phyloP scores from a whole-genome alignment of 2,113 vertebrate genomes.

The Apteryx owenii region DNA sequence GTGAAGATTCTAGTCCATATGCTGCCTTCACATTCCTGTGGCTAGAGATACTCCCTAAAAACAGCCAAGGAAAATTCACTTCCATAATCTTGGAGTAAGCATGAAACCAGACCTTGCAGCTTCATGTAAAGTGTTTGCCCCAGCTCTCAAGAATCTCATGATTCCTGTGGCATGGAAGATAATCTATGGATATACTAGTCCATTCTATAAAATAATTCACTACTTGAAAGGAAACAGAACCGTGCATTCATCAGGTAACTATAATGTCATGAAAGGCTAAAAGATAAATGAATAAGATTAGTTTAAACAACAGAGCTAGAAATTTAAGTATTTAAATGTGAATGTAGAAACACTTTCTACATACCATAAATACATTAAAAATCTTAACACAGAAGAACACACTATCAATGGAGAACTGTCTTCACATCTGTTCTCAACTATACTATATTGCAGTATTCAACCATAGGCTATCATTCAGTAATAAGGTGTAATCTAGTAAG shows the following conservation, averaged over 20 bases:
- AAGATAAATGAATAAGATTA: slow-evolving; percentile 28
- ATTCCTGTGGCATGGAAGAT: neutral
- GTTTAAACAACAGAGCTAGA: neutral
- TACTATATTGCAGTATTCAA: neutral
- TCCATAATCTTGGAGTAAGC: neutral
- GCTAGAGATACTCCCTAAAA: neutral
- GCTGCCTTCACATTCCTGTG: neutral
- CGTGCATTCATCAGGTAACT: slow-evolving; percentile 31
- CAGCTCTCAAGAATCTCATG: neutral
- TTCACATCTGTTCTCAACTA: neutral
- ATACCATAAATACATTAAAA: neutral
- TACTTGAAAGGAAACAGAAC: slow-evolving; percentile 38
- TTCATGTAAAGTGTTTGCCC: neutral
- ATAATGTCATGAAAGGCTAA: slow-evolving; percentile 5
- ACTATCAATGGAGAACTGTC: neutral
- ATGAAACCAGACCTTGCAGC: neutral
- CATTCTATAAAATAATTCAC: slow-evolving; percentile 33
- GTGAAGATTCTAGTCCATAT: neutral
- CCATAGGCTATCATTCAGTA: neutral
- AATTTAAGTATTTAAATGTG: slow-evolving; percentile 3
- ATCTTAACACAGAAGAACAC: neutral
- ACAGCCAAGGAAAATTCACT: neutral
- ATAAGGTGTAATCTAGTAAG: neutral
- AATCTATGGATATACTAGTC: slow-evolving; percentile 12
- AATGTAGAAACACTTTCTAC: neutral